phyloP scores from a whole-genome alignment of 1,140 invertebrate genomes.

The Atta texana region DNA sequence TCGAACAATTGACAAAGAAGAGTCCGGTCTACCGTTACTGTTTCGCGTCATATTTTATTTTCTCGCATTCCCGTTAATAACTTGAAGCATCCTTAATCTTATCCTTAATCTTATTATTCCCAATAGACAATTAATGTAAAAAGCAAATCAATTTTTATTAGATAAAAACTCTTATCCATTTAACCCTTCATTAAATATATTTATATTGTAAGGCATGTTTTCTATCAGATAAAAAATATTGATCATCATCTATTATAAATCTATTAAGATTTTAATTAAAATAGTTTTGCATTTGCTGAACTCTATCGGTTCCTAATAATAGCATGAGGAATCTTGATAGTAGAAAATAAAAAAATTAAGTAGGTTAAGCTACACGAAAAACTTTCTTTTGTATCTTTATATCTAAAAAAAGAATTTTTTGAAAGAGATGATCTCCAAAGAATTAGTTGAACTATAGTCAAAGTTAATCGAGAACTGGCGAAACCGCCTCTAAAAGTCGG shows the following conservation, averaged over 20 bases:
- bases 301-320: background rate
- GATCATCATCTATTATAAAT: background rate
- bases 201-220: background rate
- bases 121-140: background rate
- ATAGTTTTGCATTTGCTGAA: background rate
- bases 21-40: background rate
- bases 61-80: constrained; percentile 18
- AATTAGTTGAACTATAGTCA: constrained; percentile 34
- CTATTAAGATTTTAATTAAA: constrained; percentile 3
- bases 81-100: constrained; percentile 23
- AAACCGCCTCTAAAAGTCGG: constrained; percentile 36
- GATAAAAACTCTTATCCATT: background rate
- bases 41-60: constrained; percentile 19
- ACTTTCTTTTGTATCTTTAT: background rate
- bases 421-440: background rate
- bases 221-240: background rate
- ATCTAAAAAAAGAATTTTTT: background rate
- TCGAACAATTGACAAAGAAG: constrained; percentile 46
- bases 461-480: constrained; percentile 34
- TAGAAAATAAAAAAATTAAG: background rate
- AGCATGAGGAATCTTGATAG: background rate
- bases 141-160: background rate
- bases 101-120: constrained; percentile 26
- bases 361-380: background rate
- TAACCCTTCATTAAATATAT: background rate